Evolutionary conservation across 2,113 vertebrate genomes (phyloP).

Genomic region (Chloropsis cyanopogon): DNA sequence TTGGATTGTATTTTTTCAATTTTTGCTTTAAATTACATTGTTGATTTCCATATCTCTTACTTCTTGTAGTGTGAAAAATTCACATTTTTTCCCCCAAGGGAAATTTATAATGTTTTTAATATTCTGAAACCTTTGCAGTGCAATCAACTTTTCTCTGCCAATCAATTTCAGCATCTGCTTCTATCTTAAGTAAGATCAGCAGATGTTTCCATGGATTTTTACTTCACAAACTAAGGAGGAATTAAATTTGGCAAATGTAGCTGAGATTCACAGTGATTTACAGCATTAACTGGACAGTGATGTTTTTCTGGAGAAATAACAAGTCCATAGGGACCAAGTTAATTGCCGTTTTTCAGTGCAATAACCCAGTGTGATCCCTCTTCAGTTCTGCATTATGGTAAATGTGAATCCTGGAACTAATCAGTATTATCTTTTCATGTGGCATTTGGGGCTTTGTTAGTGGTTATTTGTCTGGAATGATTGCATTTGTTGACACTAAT

Average conservation of each 20-base stretch:
- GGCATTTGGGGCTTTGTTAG: neutral
- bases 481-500: conserved; percentile 20
- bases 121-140: neutral
- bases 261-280: neutral
- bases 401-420: conserved; percentile 2
- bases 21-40: neutral
- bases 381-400: neutral
- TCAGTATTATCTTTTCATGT: conserved; percentile 15
- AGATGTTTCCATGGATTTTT: neutral
- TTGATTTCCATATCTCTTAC: neutral
- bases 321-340: neutral
- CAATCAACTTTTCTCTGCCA: neutral
- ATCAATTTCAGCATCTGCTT: neutral
- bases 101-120: neutral
- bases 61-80: neutral
- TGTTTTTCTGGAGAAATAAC: conserved; percentile 8
- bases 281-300: neutral
- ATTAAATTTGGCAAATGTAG: neutral
- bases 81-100: accelerated
- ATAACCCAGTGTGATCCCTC: neutral
- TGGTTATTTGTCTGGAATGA: conserved; percentile 15
- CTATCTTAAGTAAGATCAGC: neutral
- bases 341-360: conserved; percentile 27
- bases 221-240: neutral
- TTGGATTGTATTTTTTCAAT: neutral